Evolutionary conservation across 1,140 invertebrate species (phyloP).

Genomic region (Andrena cerasifolii): DNA sequence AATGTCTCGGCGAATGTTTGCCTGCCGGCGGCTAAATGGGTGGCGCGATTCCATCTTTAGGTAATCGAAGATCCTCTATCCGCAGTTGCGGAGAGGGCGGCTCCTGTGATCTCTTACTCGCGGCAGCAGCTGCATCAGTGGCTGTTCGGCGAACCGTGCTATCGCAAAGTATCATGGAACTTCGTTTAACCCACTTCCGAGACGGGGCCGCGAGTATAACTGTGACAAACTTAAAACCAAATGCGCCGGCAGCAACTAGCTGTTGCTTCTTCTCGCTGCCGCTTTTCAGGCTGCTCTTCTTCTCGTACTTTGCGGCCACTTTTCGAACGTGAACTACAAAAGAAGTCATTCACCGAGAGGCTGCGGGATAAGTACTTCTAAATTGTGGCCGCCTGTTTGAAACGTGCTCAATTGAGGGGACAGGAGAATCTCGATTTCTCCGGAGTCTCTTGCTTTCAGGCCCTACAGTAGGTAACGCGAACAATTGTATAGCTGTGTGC

Average conservation of each 20-base stretch:
- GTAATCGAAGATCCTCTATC: slow-evolving; percentile 34
- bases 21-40: too few relatives aligned
- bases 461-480: too few relatives aligned
- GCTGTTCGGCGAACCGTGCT: slow-evolving; percentile 26
- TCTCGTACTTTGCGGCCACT: not conserved
- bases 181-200: slow-evolving; percentile 79
- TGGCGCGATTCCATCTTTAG: too few relatives aligned
- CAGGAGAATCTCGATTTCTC: not conserved
- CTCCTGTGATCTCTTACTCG: slow-evolving; percentile 22
- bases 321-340: slow-evolving; percentile 59
- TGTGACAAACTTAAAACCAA: slow-evolving; percentile 74
- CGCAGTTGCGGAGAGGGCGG: not conserved
- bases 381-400: slow-evolving; percentile 44
- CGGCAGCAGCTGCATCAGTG: slow-evolving; percentile 7
- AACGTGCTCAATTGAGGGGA: not conserved
- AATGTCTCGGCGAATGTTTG: too few relatives aligned
- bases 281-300: slow-evolving; percentile 35
- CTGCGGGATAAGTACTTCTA: slow-evolving; percentile 40
- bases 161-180: slow-evolving; percentile 59
- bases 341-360: slow-evolving; percentile 53
- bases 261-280: slow-evolving; percentile 53
- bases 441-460: not conserved
- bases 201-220: slow-evolving; percentile 53
- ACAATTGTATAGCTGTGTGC: too few relatives aligned
- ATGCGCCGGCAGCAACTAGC: slow-evolving; percentile 54